Evolutionary conservation across 2,797 vertebrate species (phyloP).

Genomic region (Phalloptychus januarius): DNA sequence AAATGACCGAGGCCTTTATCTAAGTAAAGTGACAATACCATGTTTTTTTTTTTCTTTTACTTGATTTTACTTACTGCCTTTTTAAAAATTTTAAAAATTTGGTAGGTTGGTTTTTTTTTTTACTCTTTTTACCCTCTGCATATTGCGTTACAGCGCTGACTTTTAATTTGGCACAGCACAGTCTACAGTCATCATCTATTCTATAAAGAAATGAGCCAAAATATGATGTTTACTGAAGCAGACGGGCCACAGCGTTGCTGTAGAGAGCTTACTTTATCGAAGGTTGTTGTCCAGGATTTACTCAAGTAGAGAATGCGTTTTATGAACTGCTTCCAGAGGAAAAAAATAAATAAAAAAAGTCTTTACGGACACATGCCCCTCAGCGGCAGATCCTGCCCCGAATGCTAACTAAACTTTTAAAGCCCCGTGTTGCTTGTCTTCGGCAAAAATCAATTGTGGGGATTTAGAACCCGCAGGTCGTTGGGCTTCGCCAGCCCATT

Average conservation of each 20-base stretch:
- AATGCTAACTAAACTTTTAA: conserved; percentile 10
- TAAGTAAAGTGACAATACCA: too few relatives aligned
- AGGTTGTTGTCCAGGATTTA: neutral
- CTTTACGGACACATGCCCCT: neutral
- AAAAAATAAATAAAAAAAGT: neutral
- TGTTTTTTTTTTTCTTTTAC: too few relatives aligned
- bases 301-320: neutral
- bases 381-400: neutral
- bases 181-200: neutral
- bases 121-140: neutral
- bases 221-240: neutral
- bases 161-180: neutral
- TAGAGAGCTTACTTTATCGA: neutral
- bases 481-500: neutral
- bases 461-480: conserved; percentile 12
- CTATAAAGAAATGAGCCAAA: neutral
- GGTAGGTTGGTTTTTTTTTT: neutral
- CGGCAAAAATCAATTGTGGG: neutral
- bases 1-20: too few relatives aligned
- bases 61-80: too few relatives aligned
- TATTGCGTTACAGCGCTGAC: neutral
- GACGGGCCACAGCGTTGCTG: too few relatives aligned
- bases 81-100: neutral
- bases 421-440: conserved; percentile 4
- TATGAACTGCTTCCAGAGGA: conserved; percentile 3